phyloP scores from a whole-genome alignment of 2,888 invertebrate species.

The Drosophila birchii region DNA sequence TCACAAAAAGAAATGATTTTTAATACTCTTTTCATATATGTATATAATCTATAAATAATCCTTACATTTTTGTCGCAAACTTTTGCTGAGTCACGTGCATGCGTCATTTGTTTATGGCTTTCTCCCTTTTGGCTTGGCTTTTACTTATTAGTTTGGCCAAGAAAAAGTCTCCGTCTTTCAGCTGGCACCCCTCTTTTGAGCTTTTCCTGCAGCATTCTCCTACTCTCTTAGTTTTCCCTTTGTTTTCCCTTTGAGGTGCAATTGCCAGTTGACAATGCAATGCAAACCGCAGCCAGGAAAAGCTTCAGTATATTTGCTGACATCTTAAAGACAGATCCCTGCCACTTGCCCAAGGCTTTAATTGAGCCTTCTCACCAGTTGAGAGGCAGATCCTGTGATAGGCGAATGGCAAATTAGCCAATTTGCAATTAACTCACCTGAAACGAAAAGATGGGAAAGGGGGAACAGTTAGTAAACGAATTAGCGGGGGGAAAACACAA shows the following conservation, averaged over 20 bases:
- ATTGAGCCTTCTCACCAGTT: constrained; percentile 23
- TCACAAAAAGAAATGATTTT: too few species aligned
- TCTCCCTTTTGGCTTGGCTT: constrained; percentile 50
- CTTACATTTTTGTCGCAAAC: neutral
- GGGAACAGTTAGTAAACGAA: constrained; percentile 4
- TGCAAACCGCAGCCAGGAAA: constrained; percentile 2
- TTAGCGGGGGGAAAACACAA: constrained; percentile 15
- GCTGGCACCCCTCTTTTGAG: too few species aligned
- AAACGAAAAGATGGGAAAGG: constrained; percentile 3
- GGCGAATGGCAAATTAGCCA: constrained; percentile 12
- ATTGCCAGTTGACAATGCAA: constrained; percentile 46
- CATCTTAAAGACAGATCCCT: constrained; percentile 32
- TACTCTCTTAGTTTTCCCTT: constrained; percentile 3
- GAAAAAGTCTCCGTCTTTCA: neutral
- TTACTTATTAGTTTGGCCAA: constrained; percentile 31
- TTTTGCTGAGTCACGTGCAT: constrained; percentile 52
- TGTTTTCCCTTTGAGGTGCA: constrained; percentile 38
- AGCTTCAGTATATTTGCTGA: constrained; percentile 4
- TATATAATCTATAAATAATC: neutral
- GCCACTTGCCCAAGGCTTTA: constrained; percentile 22
- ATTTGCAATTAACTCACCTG: constrained; percentile 27
- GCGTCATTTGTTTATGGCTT: constrained; percentile 68
- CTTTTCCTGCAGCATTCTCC: neutral
- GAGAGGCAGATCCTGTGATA: constrained; percentile 8
- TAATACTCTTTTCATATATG: neutral